Conservation (phyloP, 2,797 vertebrate species). For the Acrocephalus scirpaceus region DNA sequence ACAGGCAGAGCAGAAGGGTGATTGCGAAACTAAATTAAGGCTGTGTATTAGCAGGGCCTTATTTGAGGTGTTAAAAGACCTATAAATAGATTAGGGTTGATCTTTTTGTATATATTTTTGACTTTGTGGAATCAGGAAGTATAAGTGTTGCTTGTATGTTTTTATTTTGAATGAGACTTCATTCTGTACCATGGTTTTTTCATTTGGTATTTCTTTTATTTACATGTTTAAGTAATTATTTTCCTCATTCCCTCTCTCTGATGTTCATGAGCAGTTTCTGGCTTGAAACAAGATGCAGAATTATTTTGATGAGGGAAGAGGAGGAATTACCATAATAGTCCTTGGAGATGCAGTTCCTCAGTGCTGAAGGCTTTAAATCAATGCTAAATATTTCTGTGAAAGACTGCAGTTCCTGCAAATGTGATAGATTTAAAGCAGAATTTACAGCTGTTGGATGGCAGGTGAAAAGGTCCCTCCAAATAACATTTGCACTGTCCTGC, state of each 20-base stretch:
- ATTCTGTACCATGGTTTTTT: neutral
- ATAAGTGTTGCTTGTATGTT: neutral
- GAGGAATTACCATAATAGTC: neutral
- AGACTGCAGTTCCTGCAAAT: neutral
- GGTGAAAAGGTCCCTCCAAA: neutral
- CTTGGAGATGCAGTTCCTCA: neutral
- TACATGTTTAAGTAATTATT: neutral
- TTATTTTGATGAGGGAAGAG: neutral
- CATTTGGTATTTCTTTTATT: neutral
- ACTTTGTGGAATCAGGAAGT: neutral
- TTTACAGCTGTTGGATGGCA: neutral
- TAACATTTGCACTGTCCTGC: neutral
- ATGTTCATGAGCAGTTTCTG: neutral
- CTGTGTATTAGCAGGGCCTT: neutral
- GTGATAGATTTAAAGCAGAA: neutral
- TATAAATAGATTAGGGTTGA: neutral
- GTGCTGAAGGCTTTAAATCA: neutral
- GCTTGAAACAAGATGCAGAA: neutral
- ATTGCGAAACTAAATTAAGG: neutral
- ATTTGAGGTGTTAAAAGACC: neutral
- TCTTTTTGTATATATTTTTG: neutral
- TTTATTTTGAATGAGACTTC: neutral
- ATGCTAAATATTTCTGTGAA: neutral
- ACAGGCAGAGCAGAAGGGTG: neutral
- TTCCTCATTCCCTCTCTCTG: neutral